phyloP scores from a whole-genome alignment of 2,113 vertebrate genomes.

The Bettongia penicillata region DNA sequence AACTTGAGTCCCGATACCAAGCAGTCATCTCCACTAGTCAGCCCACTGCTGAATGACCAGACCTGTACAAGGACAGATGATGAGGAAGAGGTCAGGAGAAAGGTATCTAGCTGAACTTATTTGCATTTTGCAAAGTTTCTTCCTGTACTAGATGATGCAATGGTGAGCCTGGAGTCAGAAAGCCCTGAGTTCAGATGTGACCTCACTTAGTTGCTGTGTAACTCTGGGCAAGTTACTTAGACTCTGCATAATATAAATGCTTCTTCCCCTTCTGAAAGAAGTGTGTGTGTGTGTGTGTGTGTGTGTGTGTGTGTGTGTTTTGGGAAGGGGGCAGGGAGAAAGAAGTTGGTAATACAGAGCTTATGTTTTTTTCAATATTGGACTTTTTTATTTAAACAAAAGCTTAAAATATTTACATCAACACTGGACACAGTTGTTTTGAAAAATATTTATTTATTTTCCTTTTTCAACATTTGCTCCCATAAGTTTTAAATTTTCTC shows the following conservation, averaged over 20 bases:
- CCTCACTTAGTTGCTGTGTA: no score
- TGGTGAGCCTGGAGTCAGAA: neutral
- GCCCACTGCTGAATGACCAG: constrained; percentile 94
- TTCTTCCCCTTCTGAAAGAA: neutral
- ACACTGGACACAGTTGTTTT: no score
- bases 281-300: no score
- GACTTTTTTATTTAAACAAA: no score
- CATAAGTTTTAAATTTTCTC: no score
- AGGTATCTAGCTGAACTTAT: constrained; percentile 83
- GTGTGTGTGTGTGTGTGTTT: neutral
- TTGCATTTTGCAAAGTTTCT: neutral
- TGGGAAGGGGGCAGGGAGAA: neutral
- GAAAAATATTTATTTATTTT: no score
- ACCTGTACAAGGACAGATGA: constrained; percentile 91
- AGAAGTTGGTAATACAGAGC: neutral
- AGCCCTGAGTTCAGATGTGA: neutral
- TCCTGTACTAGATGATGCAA: neutral
- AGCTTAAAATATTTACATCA: no score
- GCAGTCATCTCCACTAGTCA: constrained; percentile 93
- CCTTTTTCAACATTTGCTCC: no score
- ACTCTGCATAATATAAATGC: neutral
- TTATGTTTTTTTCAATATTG: neutral
- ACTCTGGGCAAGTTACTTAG: no score
- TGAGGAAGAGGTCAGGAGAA: constrained; percentile 94
- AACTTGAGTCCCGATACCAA: constrained; percentile 92